Evolutionary conservation across 2,888 invertebrate species (phyloP), one percentile per base, ranked within the genome.

Genomic region (Spatulosminthurus flaviceps): DNA sequence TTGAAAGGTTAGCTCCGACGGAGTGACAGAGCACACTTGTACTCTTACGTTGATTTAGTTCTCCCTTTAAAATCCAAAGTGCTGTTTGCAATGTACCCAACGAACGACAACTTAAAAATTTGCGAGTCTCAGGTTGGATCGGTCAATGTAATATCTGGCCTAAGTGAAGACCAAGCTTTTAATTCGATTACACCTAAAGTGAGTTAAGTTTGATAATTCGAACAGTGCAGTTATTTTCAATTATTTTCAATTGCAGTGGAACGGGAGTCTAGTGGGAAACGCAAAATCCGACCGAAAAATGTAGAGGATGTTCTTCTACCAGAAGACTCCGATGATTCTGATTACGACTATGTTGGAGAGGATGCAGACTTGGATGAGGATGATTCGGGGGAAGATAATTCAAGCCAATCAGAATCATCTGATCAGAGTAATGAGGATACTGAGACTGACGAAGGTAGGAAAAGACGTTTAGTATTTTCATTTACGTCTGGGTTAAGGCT

Each of bases 251-350:
- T 77, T 80, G 22, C 70, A 85, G 85, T 82, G 69, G 84, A 83
- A 69, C 43, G 85, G 43, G 83, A 83, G 28, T 73, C 84, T 4
- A 83, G 81, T 22, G 83, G 83, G 7, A 85, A 85, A 74, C 79
- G 85, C 21, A 80, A 79, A 19, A 85, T 85, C 77, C 75, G 83
- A 13, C 84, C 85, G 11, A 85, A 83, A 75, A 80, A 81, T 75
- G 82, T 85, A 2, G 83, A 83, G 43, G 84, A 83, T 22, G 75
- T 82, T 0, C 80, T 83, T 19, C 77, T 82, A 22, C 82, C 82
- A 0, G 83, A 83, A 76, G 85, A 85, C 74, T 84, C 84, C 1
- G 85, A 85, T 72, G 83, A 83, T 71, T 83, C 85, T 0, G 85
- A 85, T 61, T 85, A 82, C 24, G 82, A 75, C 24, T 75, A 84